Percentiles rank a stretch among this genome's conserved stretches.
phyloP scores from a whole-genome alignment of 1,140 invertebrate genomes.

The Papilio helenus region DNA sequence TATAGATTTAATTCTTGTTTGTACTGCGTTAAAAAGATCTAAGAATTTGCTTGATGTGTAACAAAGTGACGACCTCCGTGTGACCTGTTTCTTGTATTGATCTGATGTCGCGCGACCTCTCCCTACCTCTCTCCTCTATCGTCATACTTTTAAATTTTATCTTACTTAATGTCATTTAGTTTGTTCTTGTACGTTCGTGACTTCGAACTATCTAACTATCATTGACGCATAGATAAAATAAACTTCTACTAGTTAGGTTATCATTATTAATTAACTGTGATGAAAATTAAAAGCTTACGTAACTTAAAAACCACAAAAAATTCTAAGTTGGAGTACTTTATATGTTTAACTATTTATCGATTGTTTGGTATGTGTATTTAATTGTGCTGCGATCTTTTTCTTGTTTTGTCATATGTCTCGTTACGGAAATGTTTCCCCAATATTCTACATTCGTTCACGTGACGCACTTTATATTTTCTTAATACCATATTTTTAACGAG shows the following conservation, averaged over 20 bases:
- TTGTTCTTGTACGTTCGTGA: background rate
- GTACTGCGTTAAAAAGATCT: background rate
- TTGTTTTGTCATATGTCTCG: background rate
- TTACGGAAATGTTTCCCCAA: background rate
- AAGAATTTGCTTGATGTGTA: background rate
- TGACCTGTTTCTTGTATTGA: constrained; percentile 34
- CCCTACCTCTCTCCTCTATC: background rate
- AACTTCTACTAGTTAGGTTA: no score
- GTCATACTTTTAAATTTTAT: constrained; percentile 9
- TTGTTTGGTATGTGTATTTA: background rate
- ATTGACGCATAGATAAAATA: no score
- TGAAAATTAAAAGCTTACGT: no score
- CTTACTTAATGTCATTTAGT: background rate
- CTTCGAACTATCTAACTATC: no score
- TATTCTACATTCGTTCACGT: background rate
- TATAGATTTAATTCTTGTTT: no score
- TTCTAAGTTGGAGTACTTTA: no score
- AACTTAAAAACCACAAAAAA: no score
- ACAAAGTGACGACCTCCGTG: background rate
- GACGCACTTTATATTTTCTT: background rate
- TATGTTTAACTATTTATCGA: no score
- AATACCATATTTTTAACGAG: background rate
- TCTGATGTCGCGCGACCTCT: constrained; percentile 21
- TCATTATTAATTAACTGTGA: no score
- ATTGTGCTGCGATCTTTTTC: background rate